A percentile compares a stretch with the other conserved stretches of the same genome.
Evolutionary conservation across 2,888 invertebrate genomes (phyloP).

Genomic region (Plutella xylostella): DNA sequence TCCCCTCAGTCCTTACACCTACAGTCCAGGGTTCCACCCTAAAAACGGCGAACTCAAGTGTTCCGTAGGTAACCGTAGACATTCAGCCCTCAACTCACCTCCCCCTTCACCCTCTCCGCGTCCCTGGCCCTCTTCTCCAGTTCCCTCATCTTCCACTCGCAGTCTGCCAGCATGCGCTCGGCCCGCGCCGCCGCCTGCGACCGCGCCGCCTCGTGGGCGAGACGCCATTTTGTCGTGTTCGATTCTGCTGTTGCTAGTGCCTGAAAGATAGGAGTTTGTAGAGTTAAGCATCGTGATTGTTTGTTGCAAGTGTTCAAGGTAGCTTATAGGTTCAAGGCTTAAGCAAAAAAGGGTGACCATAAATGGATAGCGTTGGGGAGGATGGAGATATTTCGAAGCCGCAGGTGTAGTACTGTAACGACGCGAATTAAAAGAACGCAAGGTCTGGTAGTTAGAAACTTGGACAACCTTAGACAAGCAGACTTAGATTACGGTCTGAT

Average conservation of each 20-base stretch:
- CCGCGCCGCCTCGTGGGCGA: conserved; percentile 76
- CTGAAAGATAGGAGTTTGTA: conserved; percentile 31
- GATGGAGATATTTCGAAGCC: too few species aligned
- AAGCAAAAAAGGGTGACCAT: too few species aligned
- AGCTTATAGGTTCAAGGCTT: too few species aligned
- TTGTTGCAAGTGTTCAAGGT: too few species aligned
- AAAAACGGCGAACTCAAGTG: neutral
- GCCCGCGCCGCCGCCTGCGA: conserved; percentile 78
- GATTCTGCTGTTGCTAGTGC: conserved; percentile 72
- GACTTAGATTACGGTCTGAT: too few species aligned
- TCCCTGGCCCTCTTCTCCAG: conserved; percentile 79
- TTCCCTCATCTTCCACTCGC: conserved; percentile 86
- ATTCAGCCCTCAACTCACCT: conserved; percentile 36
- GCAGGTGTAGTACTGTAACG: too few species aligned
- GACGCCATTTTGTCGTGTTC: conserved; percentile 67
- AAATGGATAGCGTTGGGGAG: too few species aligned
- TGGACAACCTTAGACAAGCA: too few species aligned
- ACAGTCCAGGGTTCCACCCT: neutral
- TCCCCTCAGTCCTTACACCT: neutral
- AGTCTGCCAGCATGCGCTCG: conserved; percentile 80
- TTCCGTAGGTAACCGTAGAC: neutral
- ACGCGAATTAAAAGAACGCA: too few species aligned
- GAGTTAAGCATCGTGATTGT: too few species aligned
- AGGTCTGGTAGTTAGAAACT: too few species aligned
- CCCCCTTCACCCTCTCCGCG: conserved; percentile 68